Conservation (phyloP, 2,113 vertebrate species). For the Pterocles burchelli region DNA sequence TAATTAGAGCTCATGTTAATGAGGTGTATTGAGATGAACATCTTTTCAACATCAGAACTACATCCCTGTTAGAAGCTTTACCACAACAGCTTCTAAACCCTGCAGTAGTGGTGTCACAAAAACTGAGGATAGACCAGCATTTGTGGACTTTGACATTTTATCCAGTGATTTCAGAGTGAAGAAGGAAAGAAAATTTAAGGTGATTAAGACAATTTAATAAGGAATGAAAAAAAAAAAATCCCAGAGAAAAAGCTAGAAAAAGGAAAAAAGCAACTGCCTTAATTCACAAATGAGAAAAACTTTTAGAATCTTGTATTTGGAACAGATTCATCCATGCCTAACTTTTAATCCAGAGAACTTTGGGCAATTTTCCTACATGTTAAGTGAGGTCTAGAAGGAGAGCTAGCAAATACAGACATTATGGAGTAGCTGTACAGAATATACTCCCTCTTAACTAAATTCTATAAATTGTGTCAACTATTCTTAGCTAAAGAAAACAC, state of each 20-base stretch:
- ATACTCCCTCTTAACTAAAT: neutral
- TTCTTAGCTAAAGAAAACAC: neutral
- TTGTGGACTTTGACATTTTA: neutral
- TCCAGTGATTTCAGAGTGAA: neutral
- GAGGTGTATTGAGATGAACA: neutral
- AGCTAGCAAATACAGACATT: neutral
- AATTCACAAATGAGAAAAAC: neutral
- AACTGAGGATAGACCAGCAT: neutral
- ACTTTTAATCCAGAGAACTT: neutral
- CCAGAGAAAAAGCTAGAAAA: neutral
- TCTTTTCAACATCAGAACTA: neutral
- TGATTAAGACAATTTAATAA: neutral
- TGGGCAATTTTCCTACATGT: neutral
- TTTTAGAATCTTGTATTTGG: neutral
- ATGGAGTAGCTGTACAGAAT: neutral
- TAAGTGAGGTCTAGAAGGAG: neutral
- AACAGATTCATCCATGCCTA: neutral
- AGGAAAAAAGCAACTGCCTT: neutral
- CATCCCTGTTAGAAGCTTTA: neutral
- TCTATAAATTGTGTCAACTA: neutral
- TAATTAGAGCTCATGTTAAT: neutral
- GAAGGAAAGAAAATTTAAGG: neutral
- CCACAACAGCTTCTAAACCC: neutral
- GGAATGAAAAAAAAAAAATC: neutral
- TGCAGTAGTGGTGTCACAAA: neutral